Evolutionary conservation across 1,140 invertebrate genomes (phyloP), one percentile per base, ranked within the genome.

Genomic region (Centruroides vittatus): DNA sequence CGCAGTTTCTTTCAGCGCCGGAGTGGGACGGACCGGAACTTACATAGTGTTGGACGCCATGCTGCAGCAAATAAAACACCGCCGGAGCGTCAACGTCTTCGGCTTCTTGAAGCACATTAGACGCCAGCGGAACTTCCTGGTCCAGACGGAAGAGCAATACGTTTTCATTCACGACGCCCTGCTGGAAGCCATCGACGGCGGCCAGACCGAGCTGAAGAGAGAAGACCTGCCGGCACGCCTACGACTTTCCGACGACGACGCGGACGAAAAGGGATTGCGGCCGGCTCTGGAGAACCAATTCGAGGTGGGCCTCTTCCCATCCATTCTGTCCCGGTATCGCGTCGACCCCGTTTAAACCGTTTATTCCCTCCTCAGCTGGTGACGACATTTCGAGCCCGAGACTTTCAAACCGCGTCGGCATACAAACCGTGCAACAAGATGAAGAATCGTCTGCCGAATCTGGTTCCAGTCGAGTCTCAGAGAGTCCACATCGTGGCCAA

Each of bases 151-250:
- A 75, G 91, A 95, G 71, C 93, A 97, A 71, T 97, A 96, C 75
- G 90, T 95, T 64, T 95, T 97, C 76, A 91, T 97, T 65, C 93
- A 98, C 75, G 91, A 95, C 74, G 92, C 92, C 1, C 71, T 97
- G 36, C 78, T 93, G 12, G 93, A 96, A 75, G 92, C 91, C 54
- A 92, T 96, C 52, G 84, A 93, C 60, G 88, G 87, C 60, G 86
- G 86, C 9, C 87, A 94, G 73, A 94, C 91, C 0, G 90, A 92
- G 75, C 83, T 94, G 12, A 80, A 57, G 75, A 78, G 52, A 77
- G 79, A 57, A 78, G 66, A 84, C 67, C 75, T 86, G 60, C 71
- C 79, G 57, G 73, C 78, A 58, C 85, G 86, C 67, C 76, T 86
- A 67, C 76, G 80, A 52, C 74, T 77, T 61, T 71, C 72, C 53